A percentile compares a stretch with the other conserved stretches of the same genome.
These are phyloP conservation scores for Silurus glanis DNA, from an alignment of 2,113 vertebrate genomes.

Conservation along the genomic window DNA sequence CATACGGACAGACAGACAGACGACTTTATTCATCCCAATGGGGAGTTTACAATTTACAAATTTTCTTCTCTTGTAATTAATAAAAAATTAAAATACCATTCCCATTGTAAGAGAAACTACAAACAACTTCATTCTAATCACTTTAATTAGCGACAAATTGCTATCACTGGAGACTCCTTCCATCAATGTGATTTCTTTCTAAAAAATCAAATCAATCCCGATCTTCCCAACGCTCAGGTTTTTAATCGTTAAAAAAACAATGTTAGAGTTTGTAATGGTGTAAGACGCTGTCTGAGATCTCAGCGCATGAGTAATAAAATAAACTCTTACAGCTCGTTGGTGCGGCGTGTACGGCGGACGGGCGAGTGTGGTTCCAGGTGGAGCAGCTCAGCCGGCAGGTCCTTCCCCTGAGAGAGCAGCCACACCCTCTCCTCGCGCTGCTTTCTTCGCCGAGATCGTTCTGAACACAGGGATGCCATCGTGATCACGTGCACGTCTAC, in stretches of 20 bases:
- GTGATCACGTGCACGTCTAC: neutral
- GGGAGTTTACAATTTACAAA: too few relatives aligned
- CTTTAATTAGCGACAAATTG: too few relatives aligned
- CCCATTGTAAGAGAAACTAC: too few relatives aligned
- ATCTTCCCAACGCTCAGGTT: neutral
- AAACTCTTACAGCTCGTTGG: constrained; percentile 85
- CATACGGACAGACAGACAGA: too few relatives aligned
- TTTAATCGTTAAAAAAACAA: neutral
- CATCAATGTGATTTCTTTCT: neutral
- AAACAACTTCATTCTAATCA: too few relatives aligned
- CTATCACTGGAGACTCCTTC: neutral
- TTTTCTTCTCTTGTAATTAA: too few relatives aligned
- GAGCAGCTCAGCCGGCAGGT: constrained; percentile 87
- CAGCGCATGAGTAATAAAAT: neutral
- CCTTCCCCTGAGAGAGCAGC: constrained; percentile 91
- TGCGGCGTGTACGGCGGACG: constrained; percentile 73
- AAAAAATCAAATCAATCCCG: neutral
- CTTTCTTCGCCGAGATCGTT: constrained; percentile 88
- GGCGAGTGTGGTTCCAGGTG: constrained; percentile 90
- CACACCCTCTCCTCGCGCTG: constrained; percentile 91
- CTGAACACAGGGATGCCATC: constrained; percentile 63
- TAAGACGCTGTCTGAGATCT: neutral
- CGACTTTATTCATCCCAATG: too few relatives aligned
- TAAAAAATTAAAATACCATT: too few relatives aligned
- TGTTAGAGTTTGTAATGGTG: neutral